A percentile compares a stretch with the other conserved stretches of the same genome.
Evolutionary conservation across 2,888 invertebrate genomes (phyloP).

Genomic region (Meandrusa payeni): DNA sequence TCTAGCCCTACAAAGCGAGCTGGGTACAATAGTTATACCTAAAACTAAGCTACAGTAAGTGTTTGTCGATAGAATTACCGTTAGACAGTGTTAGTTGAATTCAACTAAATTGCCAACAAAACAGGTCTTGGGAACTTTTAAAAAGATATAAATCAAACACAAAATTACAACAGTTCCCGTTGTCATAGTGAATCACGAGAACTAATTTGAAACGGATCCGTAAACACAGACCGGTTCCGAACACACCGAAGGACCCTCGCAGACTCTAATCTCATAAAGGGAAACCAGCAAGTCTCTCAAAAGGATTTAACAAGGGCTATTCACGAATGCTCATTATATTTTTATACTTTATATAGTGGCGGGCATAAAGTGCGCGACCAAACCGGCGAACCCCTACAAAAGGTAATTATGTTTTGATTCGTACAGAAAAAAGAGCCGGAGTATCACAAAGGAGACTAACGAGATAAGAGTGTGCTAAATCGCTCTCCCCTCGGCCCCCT

Average conservation of each 20-base stretch:
- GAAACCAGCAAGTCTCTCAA: conserved; percentile 59
- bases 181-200: conserved; percentile 63
- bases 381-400: conserved; percentile 79
- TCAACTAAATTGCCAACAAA: background rate
- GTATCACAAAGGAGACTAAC: conserved; percentile 81
- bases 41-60: no score
- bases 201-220: conserved; percentile 76
- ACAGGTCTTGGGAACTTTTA: conserved; percentile 6
- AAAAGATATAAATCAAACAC: conserved; percentile 52
- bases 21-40: no score
- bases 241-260: conserved; percentile 46
- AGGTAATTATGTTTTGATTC: conserved; percentile 81
- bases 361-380: conserved; percentile 76
- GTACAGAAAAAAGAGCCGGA: conserved; percentile 75
- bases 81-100: no score
- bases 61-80: no score
- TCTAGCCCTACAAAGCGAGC: no score
- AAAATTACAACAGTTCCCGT: conserved; percentile 51
- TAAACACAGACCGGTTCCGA: conserved; percentile 45
- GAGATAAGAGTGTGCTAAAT: conserved; percentile 81
- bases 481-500: conserved; percentile 66
- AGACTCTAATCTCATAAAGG: conserved; percentile 71
- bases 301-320: conserved; percentile 79
- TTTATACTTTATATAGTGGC: conserved; percentile 75
- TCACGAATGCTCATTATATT: conserved; percentile 77